Evolutionary conservation across 2,888 invertebrate species (phyloP).

Genomic region (Matsumyia berberina): DNA sequence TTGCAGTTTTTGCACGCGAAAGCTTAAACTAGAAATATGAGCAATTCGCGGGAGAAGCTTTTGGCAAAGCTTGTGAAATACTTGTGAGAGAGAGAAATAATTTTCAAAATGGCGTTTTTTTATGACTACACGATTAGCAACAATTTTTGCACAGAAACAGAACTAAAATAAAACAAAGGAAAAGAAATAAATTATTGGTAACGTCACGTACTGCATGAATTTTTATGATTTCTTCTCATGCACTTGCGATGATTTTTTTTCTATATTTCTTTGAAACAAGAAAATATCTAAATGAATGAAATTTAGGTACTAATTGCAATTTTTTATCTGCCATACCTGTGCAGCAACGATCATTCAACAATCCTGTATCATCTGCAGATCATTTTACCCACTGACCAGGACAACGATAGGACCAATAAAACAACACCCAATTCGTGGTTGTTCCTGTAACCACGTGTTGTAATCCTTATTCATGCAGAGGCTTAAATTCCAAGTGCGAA

Average conservation of each 20-base stretch:
- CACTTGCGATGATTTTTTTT: background rate
- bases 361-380: too few species aligned
- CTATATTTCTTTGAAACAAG: too few species aligned
- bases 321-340: too few species aligned
- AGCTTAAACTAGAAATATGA: constrained; percentile 32
- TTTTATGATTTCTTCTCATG: background rate
- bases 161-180: background rate
- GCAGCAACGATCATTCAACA: too few species aligned
- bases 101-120: constrained; percentile 56
- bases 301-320: too few species aligned
- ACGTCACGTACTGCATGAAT: background rate
- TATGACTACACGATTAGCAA: constrained; percentile 46
- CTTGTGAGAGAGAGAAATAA: constrained; percentile 7
- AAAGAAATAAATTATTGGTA: background rate
- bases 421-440: too few species aligned
- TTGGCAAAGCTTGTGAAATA: background rate
- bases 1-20: constrained; percentile 13
- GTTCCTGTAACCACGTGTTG: too few species aligned
- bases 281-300: too few species aligned
- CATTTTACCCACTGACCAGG: too few species aligned
- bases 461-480: too few species aligned
- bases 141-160: constrained; percentile 4
- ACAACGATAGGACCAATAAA: too few species aligned
- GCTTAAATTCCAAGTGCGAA: too few species aligned
- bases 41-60: background rate